phyloP scores from a whole-genome alignment of 2,888 invertebrate genomes.

The Perizoma affinitatum region DNA sequence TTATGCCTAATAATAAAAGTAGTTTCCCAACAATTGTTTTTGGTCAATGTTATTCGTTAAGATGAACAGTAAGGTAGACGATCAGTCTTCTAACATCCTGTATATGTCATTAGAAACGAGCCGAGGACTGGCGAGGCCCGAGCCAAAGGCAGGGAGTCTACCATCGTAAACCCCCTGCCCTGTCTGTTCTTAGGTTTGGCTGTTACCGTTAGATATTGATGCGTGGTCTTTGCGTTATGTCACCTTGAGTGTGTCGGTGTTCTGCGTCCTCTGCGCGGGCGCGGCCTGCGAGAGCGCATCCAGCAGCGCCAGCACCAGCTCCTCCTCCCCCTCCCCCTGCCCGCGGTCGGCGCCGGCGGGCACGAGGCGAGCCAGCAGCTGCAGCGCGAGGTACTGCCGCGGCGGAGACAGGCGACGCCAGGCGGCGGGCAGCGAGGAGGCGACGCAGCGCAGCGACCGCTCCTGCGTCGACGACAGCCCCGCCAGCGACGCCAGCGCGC shows the following conservation, averaged over 20 bases:
- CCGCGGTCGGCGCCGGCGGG: too few relatives aligned
- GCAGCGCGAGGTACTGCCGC: constrained; percentile 31
- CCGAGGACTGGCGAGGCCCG: too few relatives aligned
- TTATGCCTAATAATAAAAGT: background rate
- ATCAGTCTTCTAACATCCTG: too few relatives aligned
- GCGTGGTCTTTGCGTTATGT: too few relatives aligned
- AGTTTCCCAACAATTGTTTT: too few relatives aligned
- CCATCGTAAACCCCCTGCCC: too few relatives aligned
- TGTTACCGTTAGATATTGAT: too few relatives aligned
- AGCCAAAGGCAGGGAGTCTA: too few relatives aligned
- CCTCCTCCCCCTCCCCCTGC: constrained; percentile 11
- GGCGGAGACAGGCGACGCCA: constrained; percentile 17
- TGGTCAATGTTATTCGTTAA: too few relatives aligned
- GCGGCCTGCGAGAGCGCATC: constrained; percentile 31
- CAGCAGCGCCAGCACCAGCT: constrained; percentile 22
- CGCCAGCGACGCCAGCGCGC: constrained; percentile 3
- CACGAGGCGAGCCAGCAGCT: constrained; percentile 28
- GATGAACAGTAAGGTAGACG: background rate
- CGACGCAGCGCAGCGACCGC: constrained; percentile 3
- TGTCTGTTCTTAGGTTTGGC: too few relatives aligned
- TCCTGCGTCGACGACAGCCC: background rate
- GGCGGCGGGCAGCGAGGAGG: constrained; percentile 19
- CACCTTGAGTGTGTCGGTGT: constrained; percentile 38
- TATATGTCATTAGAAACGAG: too few relatives aligned
- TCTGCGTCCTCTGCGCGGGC: constrained; percentile 20